Base-by-base conservation (phyloP, 1,140 invertebrate species). In the Neodiprion lecontei region DNA sequence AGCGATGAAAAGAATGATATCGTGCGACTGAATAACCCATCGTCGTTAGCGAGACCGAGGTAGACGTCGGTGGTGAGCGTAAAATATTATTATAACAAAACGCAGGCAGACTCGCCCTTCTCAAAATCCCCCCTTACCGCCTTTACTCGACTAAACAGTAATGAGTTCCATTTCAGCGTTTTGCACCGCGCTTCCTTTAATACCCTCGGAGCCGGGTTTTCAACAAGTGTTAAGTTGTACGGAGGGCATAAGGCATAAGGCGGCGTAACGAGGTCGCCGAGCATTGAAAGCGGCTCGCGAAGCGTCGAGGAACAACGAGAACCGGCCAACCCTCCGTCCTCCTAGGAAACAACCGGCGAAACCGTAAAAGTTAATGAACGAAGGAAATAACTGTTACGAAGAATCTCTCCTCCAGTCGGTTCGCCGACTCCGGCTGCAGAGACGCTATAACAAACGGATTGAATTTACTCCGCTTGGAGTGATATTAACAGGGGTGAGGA, bases 201-300 rank as follows among this genome's bases (percentile, higher is more conserved):
- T 40, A 40, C 28, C 28, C 28, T 40, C 28, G 28, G 28, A 40
- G 28, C 28, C 28, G 28, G 28, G 28, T 40, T 40, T 40, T 40
- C 28, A 40, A 40, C 28, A 40, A 40, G 28, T 40, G 28, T 40
- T 40, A 40, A 40, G 28, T 40, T 5, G 28, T 40, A 40, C 28
- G 28, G 28, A 40, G 28, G 28, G 28, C 28, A 40, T 40, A 40
- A 40, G 28, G 28, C 28, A 40, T 40, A 40, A 40, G 28, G 28
- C 28, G 83, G 83, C 81, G 84, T 88, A 88, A 88, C 86, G 85
- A 87, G 86, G 85, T 88, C 85, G 83, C 84, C 83, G 82, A 78
- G 85, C 85, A 87, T 87, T 87, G 85, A 87, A 86, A 81, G 86
- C 85, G 81, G 75, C 28, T 40, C 28, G 28, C 28, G 5, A 5